Evolutionary conservation across 2,113 vertebrate genomes (phyloP).

Genomic region (Myiozetetes cayanensis): DNA sequence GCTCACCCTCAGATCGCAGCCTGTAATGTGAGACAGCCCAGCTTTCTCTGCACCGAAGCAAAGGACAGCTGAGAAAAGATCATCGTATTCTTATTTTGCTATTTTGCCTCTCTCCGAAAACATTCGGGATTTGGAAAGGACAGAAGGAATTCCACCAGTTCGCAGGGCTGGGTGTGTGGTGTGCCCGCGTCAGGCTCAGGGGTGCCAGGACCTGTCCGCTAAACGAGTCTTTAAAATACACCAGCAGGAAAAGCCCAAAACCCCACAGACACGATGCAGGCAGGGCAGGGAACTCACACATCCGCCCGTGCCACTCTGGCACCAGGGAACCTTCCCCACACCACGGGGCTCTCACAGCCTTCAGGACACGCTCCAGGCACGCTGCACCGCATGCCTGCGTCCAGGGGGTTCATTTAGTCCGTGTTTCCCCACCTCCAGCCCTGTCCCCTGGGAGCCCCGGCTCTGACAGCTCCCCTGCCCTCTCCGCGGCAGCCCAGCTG

Average conservation of each 20-base stretch:
- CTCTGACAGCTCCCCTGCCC: background rate
- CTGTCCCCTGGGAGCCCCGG: background rate
- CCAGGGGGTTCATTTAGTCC: background rate
- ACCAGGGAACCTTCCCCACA: background rate
- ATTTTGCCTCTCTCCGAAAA: background rate
- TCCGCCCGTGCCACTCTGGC: accelerated
- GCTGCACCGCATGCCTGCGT: background rate
- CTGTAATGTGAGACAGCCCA: accelerated
- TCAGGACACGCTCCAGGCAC: background rate
- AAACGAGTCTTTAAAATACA: background rate
- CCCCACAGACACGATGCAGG: accelerated
- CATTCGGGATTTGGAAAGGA: background rate
- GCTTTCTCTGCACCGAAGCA: background rate
- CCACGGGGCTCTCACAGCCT: accelerated
- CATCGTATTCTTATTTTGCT: background rate
- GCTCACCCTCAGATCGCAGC: background rate
- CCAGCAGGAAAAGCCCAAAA: background rate
- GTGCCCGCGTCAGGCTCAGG: accelerated
- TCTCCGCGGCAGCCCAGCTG: background rate
- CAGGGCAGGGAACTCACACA: accelerated
- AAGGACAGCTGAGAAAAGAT: background rate
- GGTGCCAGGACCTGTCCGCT: background rate
- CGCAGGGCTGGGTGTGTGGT: accelerated
- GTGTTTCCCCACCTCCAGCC: accelerated
- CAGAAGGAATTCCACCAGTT: background rate